Evolutionary conservation across 2,797 vertebrate species (phyloP).

Genomic region (Craterocephalus amniculus): DNA sequence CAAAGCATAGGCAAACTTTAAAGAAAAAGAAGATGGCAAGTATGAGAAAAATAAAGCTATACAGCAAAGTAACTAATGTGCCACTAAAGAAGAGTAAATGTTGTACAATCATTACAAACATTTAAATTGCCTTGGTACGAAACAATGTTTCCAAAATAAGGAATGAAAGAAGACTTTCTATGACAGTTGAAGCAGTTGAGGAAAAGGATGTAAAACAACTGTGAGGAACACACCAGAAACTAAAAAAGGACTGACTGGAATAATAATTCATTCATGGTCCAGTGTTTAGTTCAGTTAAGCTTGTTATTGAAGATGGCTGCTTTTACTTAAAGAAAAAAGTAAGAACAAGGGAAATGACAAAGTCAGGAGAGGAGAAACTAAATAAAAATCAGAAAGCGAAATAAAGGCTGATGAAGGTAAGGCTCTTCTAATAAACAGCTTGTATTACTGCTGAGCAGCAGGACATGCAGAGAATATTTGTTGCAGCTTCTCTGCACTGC

Average conservation of each 20-base stretch:
- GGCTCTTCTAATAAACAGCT: too few species aligned
- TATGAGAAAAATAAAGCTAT: neutral
- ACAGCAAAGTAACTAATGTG: neutral
- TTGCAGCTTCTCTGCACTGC: neutral
- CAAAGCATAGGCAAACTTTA: neutral
- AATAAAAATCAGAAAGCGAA: neutral
- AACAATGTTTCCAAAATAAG: too few species aligned
- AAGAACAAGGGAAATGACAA: neutral
- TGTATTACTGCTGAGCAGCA: neutral
- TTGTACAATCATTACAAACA: too few species aligned
- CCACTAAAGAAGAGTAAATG: neutral
- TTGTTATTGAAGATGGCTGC: too few species aligned
- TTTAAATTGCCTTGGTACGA: too few species aligned
- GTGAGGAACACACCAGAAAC: neutral
- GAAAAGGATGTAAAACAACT: neutral
- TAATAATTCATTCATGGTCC: neutral
- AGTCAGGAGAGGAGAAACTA: neutral
- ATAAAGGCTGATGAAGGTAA: neutral
- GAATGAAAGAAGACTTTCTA: too few species aligned
- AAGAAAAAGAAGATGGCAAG: neutral
- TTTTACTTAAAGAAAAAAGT: neutral
- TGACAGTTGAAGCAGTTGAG: neutral
- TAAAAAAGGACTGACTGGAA: neutral
- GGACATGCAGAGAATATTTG: neutral
- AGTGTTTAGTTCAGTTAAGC: neutral